A percentile compares a stretch with the other conserved stretches of the same genome.
Conservation (phyloP, 2,113 vertebrate species). For the Microcebus jonahi region DNA sequence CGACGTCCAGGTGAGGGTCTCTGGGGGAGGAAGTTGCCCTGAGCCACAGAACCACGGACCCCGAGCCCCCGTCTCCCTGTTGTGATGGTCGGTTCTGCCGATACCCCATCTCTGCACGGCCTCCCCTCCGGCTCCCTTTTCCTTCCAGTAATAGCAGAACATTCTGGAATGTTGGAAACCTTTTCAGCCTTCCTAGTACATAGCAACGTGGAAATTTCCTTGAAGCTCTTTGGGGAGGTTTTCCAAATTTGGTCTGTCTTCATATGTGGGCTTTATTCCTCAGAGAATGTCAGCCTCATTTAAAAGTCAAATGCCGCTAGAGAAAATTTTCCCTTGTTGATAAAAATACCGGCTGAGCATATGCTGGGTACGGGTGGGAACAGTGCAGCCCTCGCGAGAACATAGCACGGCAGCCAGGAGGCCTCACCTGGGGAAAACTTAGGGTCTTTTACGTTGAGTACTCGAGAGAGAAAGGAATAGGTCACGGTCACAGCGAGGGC, state of each 20-base stretch:
- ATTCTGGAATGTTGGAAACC: not conserved
- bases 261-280: not conserved
- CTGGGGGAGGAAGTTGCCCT: not conserved
- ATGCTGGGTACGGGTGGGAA: too few relatives aligned
- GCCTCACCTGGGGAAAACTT: accelerated
- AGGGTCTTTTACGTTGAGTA: too few relatives aligned
- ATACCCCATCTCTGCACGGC: too few relatives aligned
- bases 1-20: too few relatives aligned
- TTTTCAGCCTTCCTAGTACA: not conserved
- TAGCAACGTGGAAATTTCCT: not conserved
- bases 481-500: too few relatives aligned
- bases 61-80: too few relatives aligned
- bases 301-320: not conserved
- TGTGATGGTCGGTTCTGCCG: too few relatives aligned
- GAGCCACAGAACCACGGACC: not conserved
- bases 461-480: accelerated
- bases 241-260: not conserved
- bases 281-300: not conserved
- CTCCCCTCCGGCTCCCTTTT: not conserved
- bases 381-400: accelerated
- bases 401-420: accelerated
- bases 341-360: not conserved
- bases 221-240: not conserved
- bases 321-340: not conserved
- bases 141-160: not conserved